A percentile compares a stretch with the other conserved stretches of the same genome.
These are phyloP conservation scores for Dolomedes plantarius DNA, from an alignment of 2,888 invertebrate genomes.

Conservation along the genomic window DNA sequence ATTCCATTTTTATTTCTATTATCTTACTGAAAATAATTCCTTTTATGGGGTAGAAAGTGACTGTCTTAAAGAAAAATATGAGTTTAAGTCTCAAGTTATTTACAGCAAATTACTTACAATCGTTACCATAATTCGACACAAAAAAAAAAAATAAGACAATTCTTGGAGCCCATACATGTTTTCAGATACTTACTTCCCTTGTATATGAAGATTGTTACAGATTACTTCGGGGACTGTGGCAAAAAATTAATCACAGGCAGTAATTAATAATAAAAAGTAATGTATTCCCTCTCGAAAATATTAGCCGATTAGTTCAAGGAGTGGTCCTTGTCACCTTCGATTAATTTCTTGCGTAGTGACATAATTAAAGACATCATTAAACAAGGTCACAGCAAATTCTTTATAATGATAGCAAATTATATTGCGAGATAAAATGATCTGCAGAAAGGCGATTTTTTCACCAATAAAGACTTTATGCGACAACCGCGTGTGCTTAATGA, in stretches of 20 bases:
- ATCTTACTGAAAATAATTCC: too few species aligned
- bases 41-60: too few species aligned
- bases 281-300: background rate
- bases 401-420: constrained; percentile 28
- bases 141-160: background rate
- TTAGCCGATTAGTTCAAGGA: constrained; percentile 30
- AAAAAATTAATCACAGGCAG: constrained; percentile 46
- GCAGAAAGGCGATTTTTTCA: constrained; percentile 13
- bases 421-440: constrained; percentile 25
- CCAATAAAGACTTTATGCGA: background rate
- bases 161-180: background rate
- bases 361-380: constrained; percentile 55
- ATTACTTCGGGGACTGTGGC: constrained; percentile 46
- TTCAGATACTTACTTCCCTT: background rate
- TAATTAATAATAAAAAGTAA: constrained; percentile 54
- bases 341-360: constrained; percentile 50
- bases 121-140: background rate
- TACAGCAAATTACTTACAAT: background rate
- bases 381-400: constrained; percentile 24
- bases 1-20: too few species aligned
- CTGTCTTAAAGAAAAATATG: too few species aligned
- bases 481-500: constrained; percentile 29
- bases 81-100: too few species aligned
- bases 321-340: constrained; percentile 51
- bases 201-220: constrained; percentile 24